These are phyloP conservation scores for Lamellibrachia satsuma DNA, from an alignment of 2,888 invertebrate genomes.

Conservation along the genomic window DNA sequence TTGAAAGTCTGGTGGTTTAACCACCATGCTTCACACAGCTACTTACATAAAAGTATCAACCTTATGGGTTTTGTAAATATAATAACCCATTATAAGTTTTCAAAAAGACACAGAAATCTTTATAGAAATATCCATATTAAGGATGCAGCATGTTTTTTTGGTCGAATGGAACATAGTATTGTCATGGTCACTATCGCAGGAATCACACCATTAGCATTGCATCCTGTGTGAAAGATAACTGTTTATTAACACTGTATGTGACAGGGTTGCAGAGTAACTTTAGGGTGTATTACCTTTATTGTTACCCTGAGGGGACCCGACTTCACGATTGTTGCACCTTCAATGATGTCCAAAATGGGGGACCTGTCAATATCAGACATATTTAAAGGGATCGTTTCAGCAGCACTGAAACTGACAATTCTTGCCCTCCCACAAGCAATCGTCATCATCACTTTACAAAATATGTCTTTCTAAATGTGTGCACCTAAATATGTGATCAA, in stretches of 20 bases:
- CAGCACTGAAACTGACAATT: not conserved
- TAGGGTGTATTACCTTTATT: constrained; percentile 47
- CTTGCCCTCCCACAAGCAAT: not conserved
- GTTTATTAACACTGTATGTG: constrained; percentile 14
- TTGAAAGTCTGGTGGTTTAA: too few relatives aligned
- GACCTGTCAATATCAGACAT: constrained; percentile 44
- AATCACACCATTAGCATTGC: too few relatives aligned
- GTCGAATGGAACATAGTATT: too few relatives aligned
- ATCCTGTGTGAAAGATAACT: too few relatives aligned
- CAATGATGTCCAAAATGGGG: constrained; percentile 47
- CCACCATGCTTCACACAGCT: too few relatives aligned
- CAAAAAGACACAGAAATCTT: too few relatives aligned
- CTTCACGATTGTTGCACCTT: constrained; percentile 52
- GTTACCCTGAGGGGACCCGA: constrained; percentile 61
- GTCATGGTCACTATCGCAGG: too few relatives aligned
- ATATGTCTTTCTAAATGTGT: not conserved
- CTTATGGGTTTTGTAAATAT: too few relatives aligned
- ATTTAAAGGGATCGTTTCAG: constrained; percentile 23
- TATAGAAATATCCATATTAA: too few relatives aligned
- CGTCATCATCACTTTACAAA: not conserved
- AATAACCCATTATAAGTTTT: not conserved
- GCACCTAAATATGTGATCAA: not conserved
- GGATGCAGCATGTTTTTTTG: too few relatives aligned
- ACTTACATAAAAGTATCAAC: too few relatives aligned
- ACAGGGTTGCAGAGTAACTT: not conserved